Base-by-base conservation (phyloP, 2,797 vertebrate species). In the Dicrostonyx torquatus region DNA sequence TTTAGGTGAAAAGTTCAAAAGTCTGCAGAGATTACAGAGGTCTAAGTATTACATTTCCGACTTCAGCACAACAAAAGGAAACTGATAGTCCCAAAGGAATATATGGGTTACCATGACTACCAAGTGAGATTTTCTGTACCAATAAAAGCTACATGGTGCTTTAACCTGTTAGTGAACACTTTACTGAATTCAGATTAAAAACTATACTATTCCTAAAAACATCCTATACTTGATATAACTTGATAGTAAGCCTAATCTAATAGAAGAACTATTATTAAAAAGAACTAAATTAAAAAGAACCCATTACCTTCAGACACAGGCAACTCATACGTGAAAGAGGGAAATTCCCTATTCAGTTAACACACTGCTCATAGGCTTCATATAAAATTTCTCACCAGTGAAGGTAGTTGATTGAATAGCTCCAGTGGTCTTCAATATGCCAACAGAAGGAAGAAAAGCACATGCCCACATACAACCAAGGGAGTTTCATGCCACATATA, bases 351-450 rank as follows among this genome's bases (percentile, higher is more conserved):
- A 12, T 20, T 6, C 53, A 17, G 55, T 6, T 12, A 22, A 7
- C 13, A 11, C 3, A 43, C 22, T 22, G 9, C 1, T 6, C 66
- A 5, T 0, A 62, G 91, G 87, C 22, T 95, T 70, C 9, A 73
- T 88, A 6, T 60, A 83, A 50, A 78, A 58, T 11, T 13, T 79
- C 98, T 98, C 98, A 99, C 99, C 99, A 99, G 97, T 99, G 99
- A 95, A 99, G 98, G 96, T 99, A 99, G 98, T 99, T 99, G 94
- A 99, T 99, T 0, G 99, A 99, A 97, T 99, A 99, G 98, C 99
- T 99, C 99, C 99, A 99, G 94, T 99, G 99, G 98, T 99, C 99
- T 96, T 99, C 99, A 89, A 99, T 99, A 89, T 99, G 99, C 99
- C 99, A 99, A 95, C 99, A 99, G 98, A 99, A 99, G 72, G 99